phyloP scores from a whole-genome alignment of 2,888 invertebrate species.

The Parapristionchus giblindavisi region DNA sequence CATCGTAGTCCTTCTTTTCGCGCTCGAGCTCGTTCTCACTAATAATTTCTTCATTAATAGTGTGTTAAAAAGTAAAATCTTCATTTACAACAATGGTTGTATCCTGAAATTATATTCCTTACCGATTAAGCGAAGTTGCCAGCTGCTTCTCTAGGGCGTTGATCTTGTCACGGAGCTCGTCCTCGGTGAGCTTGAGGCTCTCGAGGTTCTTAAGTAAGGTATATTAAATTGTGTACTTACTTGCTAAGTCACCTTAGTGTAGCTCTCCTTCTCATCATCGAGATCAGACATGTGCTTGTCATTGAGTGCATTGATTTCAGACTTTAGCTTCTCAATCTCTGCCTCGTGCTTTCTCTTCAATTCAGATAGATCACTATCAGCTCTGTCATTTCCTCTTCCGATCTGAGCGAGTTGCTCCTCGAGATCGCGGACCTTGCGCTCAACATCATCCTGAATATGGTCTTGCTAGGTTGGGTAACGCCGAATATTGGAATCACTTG shows the following conservation, averaged over 20 bases:
- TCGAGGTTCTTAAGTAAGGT: conserved; percentile 54
- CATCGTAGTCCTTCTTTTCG: conserved; percentile 67
- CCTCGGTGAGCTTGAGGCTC: conserved; percentile 57
- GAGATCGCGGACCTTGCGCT: conserved; percentile 61
- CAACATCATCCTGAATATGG: conserved; percentile 60
- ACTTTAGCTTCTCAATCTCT: conserved; percentile 65
- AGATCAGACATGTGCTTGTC: conserved; percentile 66
- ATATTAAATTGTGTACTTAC: not conserved
- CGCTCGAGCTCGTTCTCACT: conserved; percentile 65
- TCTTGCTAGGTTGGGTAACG: too few relatives aligned
- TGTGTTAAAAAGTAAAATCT: not conserved
- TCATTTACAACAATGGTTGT: not conserved
- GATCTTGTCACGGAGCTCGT: conserved; percentile 63
- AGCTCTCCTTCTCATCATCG: conserved; percentile 65
- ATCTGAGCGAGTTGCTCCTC: conserved; percentile 64
- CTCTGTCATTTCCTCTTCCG: conserved; percentile 60
- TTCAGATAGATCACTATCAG: conserved; percentile 61
- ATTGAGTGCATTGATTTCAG: conserved; percentile 60
- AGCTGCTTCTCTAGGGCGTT: conserved; percentile 61
- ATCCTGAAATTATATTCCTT: not conserved
- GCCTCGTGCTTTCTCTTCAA: conserved; percentile 62
- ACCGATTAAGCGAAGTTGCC: conserved; percentile 62
- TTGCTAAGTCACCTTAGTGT: conserved; percentile 52
- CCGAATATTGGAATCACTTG: too few relatives aligned
- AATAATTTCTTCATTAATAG: not conserved